phyloP scores from a whole-genome alignment of 2,888 invertebrate species.

The Drosophila rellima region DNA sequence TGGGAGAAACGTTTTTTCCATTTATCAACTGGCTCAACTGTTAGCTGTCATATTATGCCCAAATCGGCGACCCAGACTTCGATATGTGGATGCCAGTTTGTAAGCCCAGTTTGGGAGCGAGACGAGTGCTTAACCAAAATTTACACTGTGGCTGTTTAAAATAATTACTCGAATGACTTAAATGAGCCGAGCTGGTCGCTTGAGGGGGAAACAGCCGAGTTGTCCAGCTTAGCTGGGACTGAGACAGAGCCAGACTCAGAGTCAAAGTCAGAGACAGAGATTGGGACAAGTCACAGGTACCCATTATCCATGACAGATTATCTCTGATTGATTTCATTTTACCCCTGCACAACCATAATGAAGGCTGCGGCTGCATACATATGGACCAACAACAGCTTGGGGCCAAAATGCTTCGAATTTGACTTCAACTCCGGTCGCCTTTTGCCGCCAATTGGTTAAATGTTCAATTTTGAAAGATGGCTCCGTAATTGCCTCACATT shows the following conservation, averaged over 20 bases:
- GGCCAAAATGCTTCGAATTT: conserved; percentile 63
- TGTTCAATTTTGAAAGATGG: conserved; percentile 73
- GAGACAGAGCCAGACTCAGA: conserved; percentile 1
- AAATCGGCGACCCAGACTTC: conserved; percentile 65
- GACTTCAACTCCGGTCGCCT: conserved; percentile 38
- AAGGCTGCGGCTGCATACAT: conserved; percentile 63
- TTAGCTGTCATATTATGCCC: conserved; percentile 84
- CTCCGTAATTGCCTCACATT: conserved; percentile 77
- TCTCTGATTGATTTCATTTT: conserved; percentile 82
- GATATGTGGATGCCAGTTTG: conserved; percentile 17
- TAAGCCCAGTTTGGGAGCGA: conserved; percentile 33
- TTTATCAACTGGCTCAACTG: conserved; percentile 81
- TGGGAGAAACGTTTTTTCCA: conserved; percentile 62
- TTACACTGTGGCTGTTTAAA: conserved; percentile 82
- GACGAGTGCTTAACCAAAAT: conserved; percentile 76
- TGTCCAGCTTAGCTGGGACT: conserved; percentile 10
- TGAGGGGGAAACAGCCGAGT: conserved; percentile 34
- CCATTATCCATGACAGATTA: conserved; percentile 79
- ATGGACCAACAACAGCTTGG: conserved; percentile 63
- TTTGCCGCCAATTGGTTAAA: conserved; percentile 78
- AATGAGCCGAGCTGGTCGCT: conserved; percentile 63
- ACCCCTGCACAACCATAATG: conserved; percentile 66
- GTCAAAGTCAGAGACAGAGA: background rate
- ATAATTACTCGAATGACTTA: conserved; percentile 81
- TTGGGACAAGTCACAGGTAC: conserved; percentile 66